Base-by-base conservation (phyloP, 2,113 vertebrate species). In the Nesoenas mayeri region DNA sequence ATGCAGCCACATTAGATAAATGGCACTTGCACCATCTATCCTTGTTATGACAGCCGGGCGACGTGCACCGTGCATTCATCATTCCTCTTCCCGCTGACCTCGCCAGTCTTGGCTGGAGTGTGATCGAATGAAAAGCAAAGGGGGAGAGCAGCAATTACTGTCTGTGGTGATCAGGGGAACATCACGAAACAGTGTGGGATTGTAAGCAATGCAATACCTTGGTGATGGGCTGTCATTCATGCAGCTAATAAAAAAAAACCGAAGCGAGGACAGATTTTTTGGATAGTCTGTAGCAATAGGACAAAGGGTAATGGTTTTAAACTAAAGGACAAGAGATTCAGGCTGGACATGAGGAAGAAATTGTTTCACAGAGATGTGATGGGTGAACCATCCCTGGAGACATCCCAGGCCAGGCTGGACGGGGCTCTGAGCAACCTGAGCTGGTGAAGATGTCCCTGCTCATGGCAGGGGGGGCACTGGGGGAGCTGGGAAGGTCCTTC, bases 131-230 rank as follows among this genome's bases (percentile, higher is more conserved):
- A 14, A 47, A 53, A 65, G 11, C 38, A 8, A 11, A 7, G n/a
- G 22, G 34, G 1, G 36, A 57, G 29, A 48, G 40, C 62, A 22
- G 56, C 64, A 31, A 1, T 2, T 6, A 3, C 26, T 15, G 38
- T 78, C 66, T 32, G 34, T 28, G 3, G 2, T 24, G 40, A 51
- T 19, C 44, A 60, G 36, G 69, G 53, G 21, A 32, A 48, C 36
- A 4, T 11, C 3, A 2, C 0, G 1, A 54, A 84, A 14, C 28
- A 22, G 61, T 0, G 0, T 7, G 65, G 60, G 18, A 6, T 15
- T 5, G 0, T 2, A 1, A 11, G n/a, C 53, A 29, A 20, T 7
- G 57, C 12, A 18, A 24, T 2, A 21, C 28, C 19, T 44, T 34
- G 71, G 1, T 1, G 24, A 26, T 38, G 56, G 51, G 47, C 15